Base-by-base conservation (phyloP, 1,140 invertebrate species). In the Triops cancriformis region DNA sequence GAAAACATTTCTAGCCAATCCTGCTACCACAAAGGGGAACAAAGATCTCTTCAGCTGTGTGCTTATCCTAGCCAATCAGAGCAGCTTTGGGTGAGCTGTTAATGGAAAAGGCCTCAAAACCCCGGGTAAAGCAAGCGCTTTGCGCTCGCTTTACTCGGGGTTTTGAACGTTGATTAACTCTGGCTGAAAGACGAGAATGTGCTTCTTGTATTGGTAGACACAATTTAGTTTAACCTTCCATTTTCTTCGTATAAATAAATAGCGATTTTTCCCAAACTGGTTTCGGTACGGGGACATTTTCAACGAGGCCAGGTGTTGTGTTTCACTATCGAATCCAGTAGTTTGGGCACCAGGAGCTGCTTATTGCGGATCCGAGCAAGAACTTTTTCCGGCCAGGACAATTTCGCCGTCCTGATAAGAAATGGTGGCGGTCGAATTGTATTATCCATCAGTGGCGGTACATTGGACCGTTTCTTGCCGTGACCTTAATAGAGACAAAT, bases 401-500 rank as follows among this genome's bases (percentile, higher is more conserved):
- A 64, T 64, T 64, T 23, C 14, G 51, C 14, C n/a, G 10, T 6
- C 51, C 10, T 14, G 14, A 2, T 23, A 23, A n/a, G 51, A 18
- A 64, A 64, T 23, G 51, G 51, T 18, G 14, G 51, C 51, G 31
- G 31, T 37, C 51, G 51, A 64, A 64, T 23, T 23, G 51, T 64
- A 14, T 37, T 37, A 37, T 64, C 51, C 51, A 64, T 1, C 51
- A 64, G 18, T 64, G 51, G 51, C 51, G 51, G 51, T 9, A 64
- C 23, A 64, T 23, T 64, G 51, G 23, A 64, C 51, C 51, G 51
- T 64, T 64, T 64, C 51, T 64, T 64, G 51, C 51, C 51, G 23
- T 64, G 51, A 23, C 51, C 51, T 64, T 64, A 64, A 6, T 64
- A 64, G 51, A 64, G 51, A 64, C 51, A 64, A 64, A 64, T 64